Evolutionary conservation across 1,140 invertebrate genomes (phyloP).

Genomic region (Scaptodrosophila lebanonensis): DNA sequence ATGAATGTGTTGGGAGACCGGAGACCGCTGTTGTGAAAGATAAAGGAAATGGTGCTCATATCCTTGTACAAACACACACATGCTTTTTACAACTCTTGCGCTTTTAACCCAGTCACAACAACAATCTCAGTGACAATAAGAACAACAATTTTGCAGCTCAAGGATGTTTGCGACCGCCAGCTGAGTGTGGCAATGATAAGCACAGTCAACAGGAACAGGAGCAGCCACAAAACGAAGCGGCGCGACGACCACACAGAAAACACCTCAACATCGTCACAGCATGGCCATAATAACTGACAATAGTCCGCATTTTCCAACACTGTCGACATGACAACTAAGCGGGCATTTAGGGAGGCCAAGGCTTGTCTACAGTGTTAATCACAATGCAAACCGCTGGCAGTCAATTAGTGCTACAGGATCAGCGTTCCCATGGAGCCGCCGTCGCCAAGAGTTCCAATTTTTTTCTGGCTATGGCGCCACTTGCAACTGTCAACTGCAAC

Average conservation of each 20-base stretch:
- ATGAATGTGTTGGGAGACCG: neutral
- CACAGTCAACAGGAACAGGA: constrained; percentile 24
- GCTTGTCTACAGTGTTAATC: too few species aligned
- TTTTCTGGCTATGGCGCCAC: too few species aligned
- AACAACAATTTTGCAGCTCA: constrained; percentile 23
- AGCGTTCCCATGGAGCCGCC: too few species aligned
- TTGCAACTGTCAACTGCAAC: too few species aligned
- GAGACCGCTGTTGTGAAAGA: constrained; percentile 16
- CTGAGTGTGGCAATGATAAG: constrained; percentile 11
- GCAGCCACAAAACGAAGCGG: constrained; percentile 18
- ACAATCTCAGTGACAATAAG: constrained; percentile 36
- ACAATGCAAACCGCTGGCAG: too few species aligned
- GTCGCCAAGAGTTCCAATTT: too few species aligned
- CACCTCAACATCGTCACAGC: neutral
- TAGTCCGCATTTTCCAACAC: too few species aligned
- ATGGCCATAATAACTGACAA: too few species aligned
- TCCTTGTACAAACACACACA: constrained; percentile 73
- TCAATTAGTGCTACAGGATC: too few species aligned
- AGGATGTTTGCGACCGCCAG: constrained; percentile 46
- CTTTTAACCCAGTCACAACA: constrained; percentile 22
- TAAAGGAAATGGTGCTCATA: constrained; percentile 57
- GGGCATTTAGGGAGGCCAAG: too few species aligned
- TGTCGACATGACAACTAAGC: too few species aligned
- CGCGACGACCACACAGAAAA: neutral
- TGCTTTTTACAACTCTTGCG: constrained; percentile 71